phyloP scores from a whole-genome alignment of 2,888 invertebrate genomes.

The Syrphus vitripennis region DNA sequence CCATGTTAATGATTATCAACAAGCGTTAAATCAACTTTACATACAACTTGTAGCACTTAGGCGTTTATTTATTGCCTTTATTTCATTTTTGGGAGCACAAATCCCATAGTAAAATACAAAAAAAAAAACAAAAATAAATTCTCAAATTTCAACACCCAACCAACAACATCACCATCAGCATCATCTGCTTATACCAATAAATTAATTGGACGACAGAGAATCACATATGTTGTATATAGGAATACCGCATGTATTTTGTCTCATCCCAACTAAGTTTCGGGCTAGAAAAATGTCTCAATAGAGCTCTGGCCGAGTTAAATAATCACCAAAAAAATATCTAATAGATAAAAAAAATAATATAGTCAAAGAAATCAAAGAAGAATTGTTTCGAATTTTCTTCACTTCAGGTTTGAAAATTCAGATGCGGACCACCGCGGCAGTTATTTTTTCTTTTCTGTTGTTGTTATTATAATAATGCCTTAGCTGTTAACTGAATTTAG shows the following conservation, averaged over 20 bases:
- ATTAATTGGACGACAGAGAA: conserved; percentile 17
- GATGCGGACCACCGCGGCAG: neutral
- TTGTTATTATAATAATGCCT: conserved; percentile 13
- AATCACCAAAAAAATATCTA: conserved; percentile 48
- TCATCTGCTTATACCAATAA: conserved; percentile 54
- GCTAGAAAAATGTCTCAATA: conserved; percentile 50
- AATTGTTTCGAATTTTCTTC: neutral
- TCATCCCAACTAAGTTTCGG: neutral
- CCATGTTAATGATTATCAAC: conserved; percentile 56
- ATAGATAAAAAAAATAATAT: conserved; percentile 42
- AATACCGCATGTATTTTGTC: neutral
- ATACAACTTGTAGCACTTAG: conserved; percentile 46
- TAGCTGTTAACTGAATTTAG: conserved; percentile 57
- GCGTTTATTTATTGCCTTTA: conserved; percentile 61
- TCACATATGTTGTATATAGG: neutral
- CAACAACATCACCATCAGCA: conserved; percentile 18
- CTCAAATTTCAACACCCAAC: conserved; percentile 69
- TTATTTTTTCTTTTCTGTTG: neutral
- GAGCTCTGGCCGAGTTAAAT: conserved; percentile 28
- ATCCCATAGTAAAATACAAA: neutral
- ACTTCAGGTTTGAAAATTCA: neutral
- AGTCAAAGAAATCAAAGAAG: conserved; percentile 16
- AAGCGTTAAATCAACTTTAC: conserved; percentile 56
- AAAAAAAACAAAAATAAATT: conserved; percentile 48
- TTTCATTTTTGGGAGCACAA: conserved; percentile 61